Evolutionary conservation across 1,140 invertebrate species (phyloP).

Genomic region (Galleria mellonella): DNA sequence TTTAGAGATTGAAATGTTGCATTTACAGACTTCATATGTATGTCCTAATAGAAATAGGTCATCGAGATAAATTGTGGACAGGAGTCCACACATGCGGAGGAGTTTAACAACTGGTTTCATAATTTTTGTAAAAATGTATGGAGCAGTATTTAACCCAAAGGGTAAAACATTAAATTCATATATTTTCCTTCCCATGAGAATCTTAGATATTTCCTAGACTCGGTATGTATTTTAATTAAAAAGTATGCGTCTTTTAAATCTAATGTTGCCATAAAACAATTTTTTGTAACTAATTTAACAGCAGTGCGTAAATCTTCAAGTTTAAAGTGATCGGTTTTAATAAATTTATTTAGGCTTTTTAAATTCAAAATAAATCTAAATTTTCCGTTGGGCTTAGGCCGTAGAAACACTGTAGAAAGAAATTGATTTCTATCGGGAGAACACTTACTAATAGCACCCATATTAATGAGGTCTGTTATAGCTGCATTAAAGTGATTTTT

Average conservation of each 20-base stretch:
- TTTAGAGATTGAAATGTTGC: slow-evolving; percentile 6
- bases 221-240: not conserved
- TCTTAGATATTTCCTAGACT: slow-evolving; percentile 4
- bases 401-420: no score
- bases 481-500: no score
- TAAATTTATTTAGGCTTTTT: not conserved
- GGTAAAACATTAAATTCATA: slow-evolving; percentile 13
- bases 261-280: not conserved
- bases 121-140: slow-evolving; percentile 10
- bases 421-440: no score
- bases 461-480: no score
- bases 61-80: slow-evolving; percentile 18
- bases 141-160: slow-evolving; percentile 8
- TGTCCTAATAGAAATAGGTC: slow-evolving; percentile 13
- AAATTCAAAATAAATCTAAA: not conserved
- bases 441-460: no score
- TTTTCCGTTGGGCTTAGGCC: no score
- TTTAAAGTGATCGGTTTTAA: not conserved
- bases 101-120: not conserved
- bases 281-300: not conserved
- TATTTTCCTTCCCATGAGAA: slow-evolving; percentile 4
- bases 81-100: slow-evolving; percentile 3
- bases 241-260: not conserved
- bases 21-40: not conserved
- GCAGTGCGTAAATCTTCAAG: not conserved